A percentile compares a stretch with the other conserved stretches of the same genome.
phyloP scores from a whole-genome alignment of 2,797 vertebrate species.

The Sebastiscus tertius region DNA sequence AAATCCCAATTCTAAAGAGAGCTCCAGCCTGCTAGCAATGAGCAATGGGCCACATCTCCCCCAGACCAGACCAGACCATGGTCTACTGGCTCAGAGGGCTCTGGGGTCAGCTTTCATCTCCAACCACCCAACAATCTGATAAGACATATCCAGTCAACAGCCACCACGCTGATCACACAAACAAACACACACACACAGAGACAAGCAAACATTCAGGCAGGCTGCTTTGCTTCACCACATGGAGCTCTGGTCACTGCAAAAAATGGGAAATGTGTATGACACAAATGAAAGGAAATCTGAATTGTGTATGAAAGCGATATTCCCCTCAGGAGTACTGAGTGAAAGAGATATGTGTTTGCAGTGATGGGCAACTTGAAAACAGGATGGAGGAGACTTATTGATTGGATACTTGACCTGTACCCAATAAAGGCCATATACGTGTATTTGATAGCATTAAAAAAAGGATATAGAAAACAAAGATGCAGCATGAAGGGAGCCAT shows the following conservation, averaged over 20 bases:
- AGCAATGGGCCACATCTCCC: constrained; percentile 33
- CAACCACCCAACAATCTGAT: constrained; percentile 44
- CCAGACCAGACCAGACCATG: constrained; percentile 9
- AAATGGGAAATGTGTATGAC: background rate
- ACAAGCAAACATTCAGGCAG: constrained; percentile 28
- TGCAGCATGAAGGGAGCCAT: constrained; percentile 46
- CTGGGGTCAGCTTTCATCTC: constrained; percentile 51
- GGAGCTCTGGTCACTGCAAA: background rate
- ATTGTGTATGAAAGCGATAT: background rate
- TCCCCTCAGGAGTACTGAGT: background rate
- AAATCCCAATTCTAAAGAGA: constrained; percentile 37
- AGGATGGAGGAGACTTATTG: constrained; percentile 10
- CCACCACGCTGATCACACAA: constrained; percentile 19
- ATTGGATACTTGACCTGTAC: constrained; percentile 30
- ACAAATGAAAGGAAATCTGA: constrained; percentile 10
- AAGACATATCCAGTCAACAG: constrained; percentile 36
- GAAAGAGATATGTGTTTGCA: background rate
- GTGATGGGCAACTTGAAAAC: constrained; percentile 16
- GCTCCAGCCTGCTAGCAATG: constrained; percentile 3
- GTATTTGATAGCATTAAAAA: constrained; percentile 28
- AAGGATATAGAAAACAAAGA: constrained; percentile 51
- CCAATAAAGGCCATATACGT: background rate
- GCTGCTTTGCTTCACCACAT: constrained; percentile 17
- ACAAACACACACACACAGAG: constrained; percentile 24
- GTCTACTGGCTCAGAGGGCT: constrained; percentile 27